These are phyloP conservation scores for Rhagium mordax DNA, from an alignment of 2,888 invertebrate species.

Conservation along the genomic window DNA sequence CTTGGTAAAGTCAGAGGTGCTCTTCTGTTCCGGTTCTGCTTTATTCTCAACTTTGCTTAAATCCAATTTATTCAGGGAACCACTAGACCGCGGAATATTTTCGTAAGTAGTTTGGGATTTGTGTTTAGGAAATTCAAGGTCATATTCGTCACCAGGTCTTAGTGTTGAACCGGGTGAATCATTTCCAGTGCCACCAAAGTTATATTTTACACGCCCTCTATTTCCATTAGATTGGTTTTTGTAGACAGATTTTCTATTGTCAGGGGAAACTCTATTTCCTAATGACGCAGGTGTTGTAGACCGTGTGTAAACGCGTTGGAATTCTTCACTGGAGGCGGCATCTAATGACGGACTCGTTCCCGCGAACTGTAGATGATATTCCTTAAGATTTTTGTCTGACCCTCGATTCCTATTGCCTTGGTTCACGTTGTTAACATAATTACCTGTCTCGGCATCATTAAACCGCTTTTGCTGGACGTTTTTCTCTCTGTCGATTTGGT, in stretches of 20 bases:
- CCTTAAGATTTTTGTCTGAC: constrained; percentile 51
- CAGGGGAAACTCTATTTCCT: background rate
- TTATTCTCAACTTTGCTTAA: background rate
- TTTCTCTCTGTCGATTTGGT: background rate
- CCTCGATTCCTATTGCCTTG: background rate
- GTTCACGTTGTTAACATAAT: constrained; percentile 11
- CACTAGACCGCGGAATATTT: background rate
- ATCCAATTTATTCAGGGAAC: background rate
- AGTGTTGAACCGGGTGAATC: constrained; percentile 32
- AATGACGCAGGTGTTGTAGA: constrained; percentile 4
- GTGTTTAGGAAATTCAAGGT: constrained; percentile 46
- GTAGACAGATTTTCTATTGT: background rate
- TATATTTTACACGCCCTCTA: constrained; percentile 38
- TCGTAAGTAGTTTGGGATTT: constrained; percentile 33
- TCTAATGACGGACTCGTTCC: constrained; percentile 41
- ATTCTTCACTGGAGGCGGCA: constrained; percentile 49
- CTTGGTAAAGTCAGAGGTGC: constrained; percentile 5
- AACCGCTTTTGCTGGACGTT: constrained; percentile 37
- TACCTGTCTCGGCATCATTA: constrained; percentile 19
- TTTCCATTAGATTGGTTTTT: constrained; percentile 5
- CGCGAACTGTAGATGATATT: constrained; percentile 56
- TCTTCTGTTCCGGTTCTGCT: background rate
- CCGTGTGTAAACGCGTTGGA: constrained; percentile 44
- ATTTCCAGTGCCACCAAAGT: background rate
- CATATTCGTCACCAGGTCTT: constrained; percentile 50